A percentile compares a stretch with the other conserved stretches of the same genome.
These are phyloP conservation scores for Melanotaenia duboulayi DNA, from an alignment of 2,113 vertebrate genomes.

Conservation along the genomic window DNA sequence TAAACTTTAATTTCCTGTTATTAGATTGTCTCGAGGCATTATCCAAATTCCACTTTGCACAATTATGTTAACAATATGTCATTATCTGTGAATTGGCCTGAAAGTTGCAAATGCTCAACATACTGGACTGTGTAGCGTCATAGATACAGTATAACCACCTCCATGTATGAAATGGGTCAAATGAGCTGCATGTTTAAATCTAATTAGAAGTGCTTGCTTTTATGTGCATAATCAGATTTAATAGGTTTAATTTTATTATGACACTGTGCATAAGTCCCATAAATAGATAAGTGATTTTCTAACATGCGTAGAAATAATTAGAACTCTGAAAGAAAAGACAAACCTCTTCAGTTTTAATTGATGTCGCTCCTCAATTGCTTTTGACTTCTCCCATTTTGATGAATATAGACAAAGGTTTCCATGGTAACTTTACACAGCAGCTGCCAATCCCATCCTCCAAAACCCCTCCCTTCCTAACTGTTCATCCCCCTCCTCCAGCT, in stretches of 20 bases:
- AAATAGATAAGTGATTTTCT: neutral
- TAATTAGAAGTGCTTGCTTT: neutral
- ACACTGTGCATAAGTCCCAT: neutral
- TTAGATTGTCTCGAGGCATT: neutral
- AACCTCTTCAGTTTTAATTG: slow-evolving; percentile 10
- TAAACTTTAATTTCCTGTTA: neutral
- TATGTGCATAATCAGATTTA: neutral
- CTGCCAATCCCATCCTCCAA: slow-evolving; percentile 34
- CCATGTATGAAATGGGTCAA: neutral
- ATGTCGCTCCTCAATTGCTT: neutral
- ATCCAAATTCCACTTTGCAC: neutral
- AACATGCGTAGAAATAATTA: neutral
- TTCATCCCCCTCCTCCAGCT: slow-evolving; percentile 18
- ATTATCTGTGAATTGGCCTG: neutral
- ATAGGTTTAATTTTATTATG: neutral
- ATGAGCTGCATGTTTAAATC: neutral
- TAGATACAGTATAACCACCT: neutral
- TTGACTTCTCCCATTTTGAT: slow-evolving; percentile 26
- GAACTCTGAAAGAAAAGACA: slow-evolving; percentile 8
- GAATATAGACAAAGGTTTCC: slow-evolving; percentile 80
- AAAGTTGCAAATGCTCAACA: neutral
- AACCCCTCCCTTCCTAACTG: slow-evolving; percentile 28
- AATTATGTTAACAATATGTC: neutral
- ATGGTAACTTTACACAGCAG: slow-evolving; percentile 78
- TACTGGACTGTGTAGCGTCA: neutral